Base-by-base conservation (phyloP, 2,888 invertebrate species). In the Heliconius ismenius region DNA sequence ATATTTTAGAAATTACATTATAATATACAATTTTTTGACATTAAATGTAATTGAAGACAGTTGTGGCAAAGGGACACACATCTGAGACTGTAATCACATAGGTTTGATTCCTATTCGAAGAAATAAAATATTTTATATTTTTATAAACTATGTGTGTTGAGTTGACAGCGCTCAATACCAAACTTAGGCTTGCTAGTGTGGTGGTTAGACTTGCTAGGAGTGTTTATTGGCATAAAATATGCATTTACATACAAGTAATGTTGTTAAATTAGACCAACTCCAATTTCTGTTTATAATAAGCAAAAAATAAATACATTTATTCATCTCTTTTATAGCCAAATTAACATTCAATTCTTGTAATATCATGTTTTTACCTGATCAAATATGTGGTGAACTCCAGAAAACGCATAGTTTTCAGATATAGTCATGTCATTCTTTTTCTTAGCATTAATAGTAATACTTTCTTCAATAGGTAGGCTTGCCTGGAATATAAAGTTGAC, bases 321-420 rank as follows among this genome's bases (percentile, higher is more conserved):
- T 32, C 18, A 32, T n/a, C 11, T 65, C 21, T 36, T 65, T 36
- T 1, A 11, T n/a, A 65, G 1, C 4, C n/a, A 21, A 58, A n/a
- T n/a, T n/a, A 10, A 10, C n/a, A 58, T 58, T 3, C 3, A 36
- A 21, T 65, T 21, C 4, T 11, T 18, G 26, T 26, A 67, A n/a
- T n/a, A 15, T 3, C 36, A 67, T 39, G 7, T 36, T 1, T 9
- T 26, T 78, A 96, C 96, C 94, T 98, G 97, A 91, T 98, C 98
- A 93, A 98, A 98, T 81, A 98, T 97, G 86, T 98, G 97, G 89
- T 98, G 97, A 60, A 98, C 97, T 63, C 98, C 98, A 73, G 97
- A 96, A 88, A 98, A 98, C 0, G 97, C 97, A 94, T 98, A 98
- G 87, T 97, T 97, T 87, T 98, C 97, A 73, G 96, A 96, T 83